Evolutionary conservation across 2,888 invertebrate genomes (phyloP).

Genomic region (Notodonta ziczac): DNA sequence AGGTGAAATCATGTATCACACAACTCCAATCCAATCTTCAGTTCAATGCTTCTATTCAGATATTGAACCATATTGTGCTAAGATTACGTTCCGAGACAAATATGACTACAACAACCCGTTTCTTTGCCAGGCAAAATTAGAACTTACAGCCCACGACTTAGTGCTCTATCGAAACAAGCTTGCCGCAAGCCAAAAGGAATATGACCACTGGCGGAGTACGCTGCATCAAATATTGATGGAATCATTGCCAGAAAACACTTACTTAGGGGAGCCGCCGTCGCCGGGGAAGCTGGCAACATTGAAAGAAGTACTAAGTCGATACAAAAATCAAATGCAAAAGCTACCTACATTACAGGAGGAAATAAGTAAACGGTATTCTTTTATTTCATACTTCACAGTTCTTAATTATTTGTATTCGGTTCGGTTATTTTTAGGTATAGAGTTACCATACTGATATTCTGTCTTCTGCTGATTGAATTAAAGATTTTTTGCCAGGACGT

Average conservation of each 20-base stretch:
- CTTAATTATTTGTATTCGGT: too few species aligned
- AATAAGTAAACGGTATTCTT: constrained; percentile 64
- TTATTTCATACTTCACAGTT: background rate
- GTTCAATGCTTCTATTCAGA: too few species aligned
- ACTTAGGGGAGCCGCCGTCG: constrained; percentile 70
- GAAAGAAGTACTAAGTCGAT: constrained; percentile 70
- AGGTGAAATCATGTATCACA: too few species aligned
- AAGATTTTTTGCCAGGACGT: too few species aligned
- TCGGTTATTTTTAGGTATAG: too few species aligned
- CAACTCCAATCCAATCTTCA: too few species aligned
- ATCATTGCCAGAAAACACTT: constrained; percentile 64
- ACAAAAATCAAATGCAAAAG: constrained; percentile 72
- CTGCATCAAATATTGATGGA: constrained; percentile 72
- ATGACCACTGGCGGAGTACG: constrained; percentile 68
- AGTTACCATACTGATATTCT: too few species aligned
- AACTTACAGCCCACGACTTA: constrained; percentile 75
- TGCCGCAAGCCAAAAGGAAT: constrained; percentile 62
- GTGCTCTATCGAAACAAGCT: constrained; percentile 68
- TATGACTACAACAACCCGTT: background rate
- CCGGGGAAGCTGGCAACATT: constrained; percentile 73
- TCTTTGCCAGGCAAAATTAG: constrained; percentile 70
- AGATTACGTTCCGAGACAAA: background rate
- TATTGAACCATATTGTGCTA: too few species aligned
- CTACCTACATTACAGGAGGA: constrained; percentile 69
- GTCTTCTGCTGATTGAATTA: too few species aligned